Evolutionary conservation across 2,888 invertebrate genomes (phyloP).

Genomic region (Acrocera orbiculus): DNA sequence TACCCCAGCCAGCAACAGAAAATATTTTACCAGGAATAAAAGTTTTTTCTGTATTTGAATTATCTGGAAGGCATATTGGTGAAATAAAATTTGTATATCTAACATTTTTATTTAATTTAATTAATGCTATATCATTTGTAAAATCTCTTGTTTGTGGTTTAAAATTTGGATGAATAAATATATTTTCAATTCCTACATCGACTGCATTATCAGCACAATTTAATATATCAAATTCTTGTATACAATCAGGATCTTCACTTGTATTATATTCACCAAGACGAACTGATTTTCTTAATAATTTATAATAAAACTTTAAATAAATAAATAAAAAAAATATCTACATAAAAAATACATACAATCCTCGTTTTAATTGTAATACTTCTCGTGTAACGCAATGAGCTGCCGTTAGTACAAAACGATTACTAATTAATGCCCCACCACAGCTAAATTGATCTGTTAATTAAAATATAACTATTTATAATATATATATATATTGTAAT

Average conservation of each 20-base stretch:
- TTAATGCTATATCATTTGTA: slow-evolving; percentile 40
- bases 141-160: slow-evolving; percentile 34
- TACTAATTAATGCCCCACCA: slow-evolving; percentile 42
- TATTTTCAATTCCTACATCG: slow-evolving; percentile 42
- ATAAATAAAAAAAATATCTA: slow-evolving; percentile 1
- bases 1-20: slow-evolving; percentile 44
- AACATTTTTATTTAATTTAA: slow-evolving; percentile 21
- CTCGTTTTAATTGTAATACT: slow-evolving; percentile 22
- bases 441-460: slow-evolving; percentile 36
- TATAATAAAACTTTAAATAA: not conserved
- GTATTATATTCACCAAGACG: slow-evolving; percentile 50
- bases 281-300: slow-evolving; percentile 27
- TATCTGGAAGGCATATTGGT: slow-evolving; percentile 39
- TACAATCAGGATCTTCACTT: slow-evolving; percentile 41
- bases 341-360: slow-evolving; percentile 33
- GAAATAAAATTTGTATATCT: slow-evolving; percentile 36
- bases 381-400: slow-evolving; percentile 42
- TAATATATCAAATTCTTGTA: slow-evolving; percentile 24
- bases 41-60: not conserved
- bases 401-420: slow-evolving; percentile 40
- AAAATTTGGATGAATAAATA: slow-evolving; percentile 45
- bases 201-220: slow-evolving; percentile 45
- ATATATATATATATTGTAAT: no score
- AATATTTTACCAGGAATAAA: slow-evolving; percentile 31
- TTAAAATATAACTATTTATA: not conserved